Conservation (phyloP, 2,797 vertebrate genomes). For the Coregonus ussuriensis region DNA sequence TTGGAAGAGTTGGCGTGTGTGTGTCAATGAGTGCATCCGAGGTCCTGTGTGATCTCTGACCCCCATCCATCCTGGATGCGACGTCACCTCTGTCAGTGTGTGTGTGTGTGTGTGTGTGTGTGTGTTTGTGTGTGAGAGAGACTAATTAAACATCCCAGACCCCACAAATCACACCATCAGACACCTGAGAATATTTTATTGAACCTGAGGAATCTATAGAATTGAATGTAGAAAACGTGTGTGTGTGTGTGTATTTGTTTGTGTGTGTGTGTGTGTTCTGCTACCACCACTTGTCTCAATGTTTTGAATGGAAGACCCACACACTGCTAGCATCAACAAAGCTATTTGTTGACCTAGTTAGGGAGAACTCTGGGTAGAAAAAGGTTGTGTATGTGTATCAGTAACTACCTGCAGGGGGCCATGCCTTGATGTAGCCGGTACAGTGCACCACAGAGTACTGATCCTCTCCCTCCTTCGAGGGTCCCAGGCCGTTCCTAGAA, state of each 20-base stretch:
- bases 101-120: too few species aligned
- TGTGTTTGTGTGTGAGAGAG: too few species aligned
- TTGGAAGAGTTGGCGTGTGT: background rate
- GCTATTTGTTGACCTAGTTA: background rate
- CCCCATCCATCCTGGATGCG: background rate
- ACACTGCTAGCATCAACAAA: constrained; percentile 1
- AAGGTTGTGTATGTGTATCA: constrained; percentile 32
- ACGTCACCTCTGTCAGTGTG: too few species aligned
- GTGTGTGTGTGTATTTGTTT: too few species aligned
- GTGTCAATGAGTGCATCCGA: background rate
- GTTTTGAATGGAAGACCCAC: too few species aligned
- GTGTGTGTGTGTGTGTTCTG: too few species aligned
- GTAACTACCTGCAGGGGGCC: constrained; percentile 92
- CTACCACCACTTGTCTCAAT: too few species aligned
- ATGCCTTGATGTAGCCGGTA: constrained; percentile 98
- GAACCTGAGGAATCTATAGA: background rate
- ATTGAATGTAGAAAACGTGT: background rate
- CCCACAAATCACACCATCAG: background rate
- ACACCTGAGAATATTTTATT: background rate
- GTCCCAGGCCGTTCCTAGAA: constrained; percentile 92
- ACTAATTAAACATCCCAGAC: background rate
- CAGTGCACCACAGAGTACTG: constrained; percentile 98
- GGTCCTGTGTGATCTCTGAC: background rate
- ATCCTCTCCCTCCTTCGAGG: constrained; percentile 95
- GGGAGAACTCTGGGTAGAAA: background rate